phyloP scores from a whole-genome alignment of 1,140 invertebrate genomes.

The Diorhabda carinulata region DNA sequence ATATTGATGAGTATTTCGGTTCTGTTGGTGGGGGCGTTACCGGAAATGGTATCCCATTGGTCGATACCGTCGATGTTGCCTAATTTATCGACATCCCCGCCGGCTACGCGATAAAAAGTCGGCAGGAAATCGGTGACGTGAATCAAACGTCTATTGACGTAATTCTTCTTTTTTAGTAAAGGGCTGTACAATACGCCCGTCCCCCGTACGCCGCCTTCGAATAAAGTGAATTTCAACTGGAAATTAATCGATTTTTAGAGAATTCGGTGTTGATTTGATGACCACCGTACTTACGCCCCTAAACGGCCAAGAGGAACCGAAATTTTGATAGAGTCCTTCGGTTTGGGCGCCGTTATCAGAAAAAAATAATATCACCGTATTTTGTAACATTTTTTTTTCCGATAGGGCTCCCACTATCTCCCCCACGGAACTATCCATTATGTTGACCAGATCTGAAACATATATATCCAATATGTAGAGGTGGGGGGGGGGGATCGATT shows the following conservation, averaged over 20 bases:
- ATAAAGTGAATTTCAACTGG: conserved; percentile 64
- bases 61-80: conserved; percentile 67
- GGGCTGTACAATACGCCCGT: conserved; percentile 64
- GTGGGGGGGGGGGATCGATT: background rate
- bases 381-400: conserved; percentile 61
- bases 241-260: conserved; percentile 18
- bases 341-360: conserved; percentile 80
- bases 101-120: conserved; percentile 66
- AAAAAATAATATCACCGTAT: conserved; percentile 71
- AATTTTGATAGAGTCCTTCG: conserved; percentile 66
- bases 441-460: conserved; percentile 71
- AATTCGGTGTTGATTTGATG: background rate
- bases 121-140: conserved; percentile 89
- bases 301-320: conserved; percentile 83
- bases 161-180: conserved; percentile 50
- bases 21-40: conserved; percentile 53
- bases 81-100: conserved; percentile 46
- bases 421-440: conserved; percentile 80
- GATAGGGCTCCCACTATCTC: conserved; percentile 65
- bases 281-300: conserved; percentile 60
- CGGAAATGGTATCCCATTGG: conserved; percentile 62
- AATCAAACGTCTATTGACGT: conserved; percentile 63
- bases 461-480: background rate
- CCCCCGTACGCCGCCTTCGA: conserved; percentile 84
- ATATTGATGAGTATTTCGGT: conserved; percentile 79